Evolutionary conservation across 2,113 vertebrate species (phyloP).

Genomic region (Atrichornis clamosus): DNA sequence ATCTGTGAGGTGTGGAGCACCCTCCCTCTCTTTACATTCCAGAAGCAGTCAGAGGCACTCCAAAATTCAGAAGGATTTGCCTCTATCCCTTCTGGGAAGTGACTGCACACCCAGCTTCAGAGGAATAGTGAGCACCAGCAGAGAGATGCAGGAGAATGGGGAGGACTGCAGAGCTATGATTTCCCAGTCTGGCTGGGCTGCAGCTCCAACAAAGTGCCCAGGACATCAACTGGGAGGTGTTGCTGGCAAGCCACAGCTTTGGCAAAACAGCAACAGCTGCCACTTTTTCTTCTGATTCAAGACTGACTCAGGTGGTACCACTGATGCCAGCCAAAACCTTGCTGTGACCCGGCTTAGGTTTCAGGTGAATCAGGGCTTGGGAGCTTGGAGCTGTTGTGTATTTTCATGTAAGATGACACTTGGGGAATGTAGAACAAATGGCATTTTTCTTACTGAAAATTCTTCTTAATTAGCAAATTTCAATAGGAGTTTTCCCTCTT

Average conservation of each 20-base stretch:
- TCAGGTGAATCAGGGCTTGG: background rate
- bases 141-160: background rate
- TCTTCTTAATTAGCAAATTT: slow-evolving; percentile 5
- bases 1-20: accelerated
- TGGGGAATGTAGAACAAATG: background rate
- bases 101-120: background rate
- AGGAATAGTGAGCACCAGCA: background rate
- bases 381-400: background rate
- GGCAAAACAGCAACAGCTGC: background rate
- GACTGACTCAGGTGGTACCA: background rate
- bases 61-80: background rate
- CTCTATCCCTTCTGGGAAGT: background rate
- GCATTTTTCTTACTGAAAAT: background rate
- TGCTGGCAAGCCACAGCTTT: background rate
- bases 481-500: background rate
- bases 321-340: background rate
- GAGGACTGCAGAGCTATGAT: background rate
- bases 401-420: background rate
- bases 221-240: background rate
- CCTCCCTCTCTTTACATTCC: background rate
- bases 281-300: background rate
- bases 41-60: background rate
- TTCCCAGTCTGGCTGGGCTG: background rate
- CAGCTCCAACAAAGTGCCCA: background rate
- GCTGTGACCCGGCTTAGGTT: background rate